These are phyloP conservation scores for Oceanodroma leucorhoa DNA, from an alignment of 2,797 vertebrate genomes.

Conservation along the genomic window DNA sequence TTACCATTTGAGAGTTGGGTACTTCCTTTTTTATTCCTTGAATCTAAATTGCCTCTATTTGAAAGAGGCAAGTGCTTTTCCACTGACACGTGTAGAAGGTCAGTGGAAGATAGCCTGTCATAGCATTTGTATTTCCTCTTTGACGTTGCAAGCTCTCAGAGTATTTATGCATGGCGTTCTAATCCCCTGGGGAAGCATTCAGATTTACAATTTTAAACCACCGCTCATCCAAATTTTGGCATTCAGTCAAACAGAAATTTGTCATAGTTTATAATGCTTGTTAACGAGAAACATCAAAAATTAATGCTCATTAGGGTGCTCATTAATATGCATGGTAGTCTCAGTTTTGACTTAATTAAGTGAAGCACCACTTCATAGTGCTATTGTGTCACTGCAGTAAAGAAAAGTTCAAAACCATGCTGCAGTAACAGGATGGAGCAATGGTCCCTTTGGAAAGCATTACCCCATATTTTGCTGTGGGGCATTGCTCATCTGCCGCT, in stretches of 20 bases:
- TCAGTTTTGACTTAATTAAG: conserved; percentile 77
- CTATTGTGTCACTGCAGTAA: conserved; percentile 34
- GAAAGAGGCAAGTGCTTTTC: conserved; percentile 31
- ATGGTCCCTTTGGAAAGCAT: conserved; percentile 5
- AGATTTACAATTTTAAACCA: conserved; percentile 68
- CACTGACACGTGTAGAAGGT: conserved; percentile 8
- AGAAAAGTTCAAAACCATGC: neutral
- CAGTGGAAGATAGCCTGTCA: neutral
- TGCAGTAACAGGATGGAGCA: conserved; percentile 6
- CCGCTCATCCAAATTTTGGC: conserved; percentile 66
- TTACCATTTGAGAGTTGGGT: conserved; percentile 19
- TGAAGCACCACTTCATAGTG: conserved; percentile 62
- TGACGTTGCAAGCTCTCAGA: conserved; percentile 37
- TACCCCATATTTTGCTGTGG: neutral
- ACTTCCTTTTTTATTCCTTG: conserved; percentile 58
- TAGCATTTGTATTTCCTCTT: conserved; percentile 60
- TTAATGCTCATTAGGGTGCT: conserved; percentile 78
- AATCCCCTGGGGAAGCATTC: conserved; percentile 22
- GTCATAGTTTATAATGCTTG: conserved; percentile 78
- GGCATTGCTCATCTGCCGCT: neutral
- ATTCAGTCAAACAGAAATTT: conserved; percentile 78
- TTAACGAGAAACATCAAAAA: conserved; percentile 81
- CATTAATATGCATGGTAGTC: conserved; percentile 76
- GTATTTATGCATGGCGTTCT: conserved; percentile 47
- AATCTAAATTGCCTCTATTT: conserved; percentile 57